These are phyloP conservation scores for Copsychus sechellarum DNA, from an alignment of 2,113 vertebrate species.

Conservation along the genomic window DNA sequence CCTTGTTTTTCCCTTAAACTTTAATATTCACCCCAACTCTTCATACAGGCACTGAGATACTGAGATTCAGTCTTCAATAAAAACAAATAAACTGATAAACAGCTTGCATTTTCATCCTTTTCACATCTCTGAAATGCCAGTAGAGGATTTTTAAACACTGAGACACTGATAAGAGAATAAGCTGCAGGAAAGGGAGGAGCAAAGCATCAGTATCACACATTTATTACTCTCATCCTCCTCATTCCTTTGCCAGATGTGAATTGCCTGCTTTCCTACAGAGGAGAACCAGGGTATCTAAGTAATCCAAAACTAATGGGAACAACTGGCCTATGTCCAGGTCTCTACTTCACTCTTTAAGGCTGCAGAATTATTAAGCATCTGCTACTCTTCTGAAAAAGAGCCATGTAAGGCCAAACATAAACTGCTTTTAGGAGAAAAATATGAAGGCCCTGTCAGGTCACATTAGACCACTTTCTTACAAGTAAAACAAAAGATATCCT, in stretches of 20 bases:
- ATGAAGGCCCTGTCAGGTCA: not conserved
- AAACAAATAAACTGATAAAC: not conserved
- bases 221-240: not conserved
- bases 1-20: not conserved
- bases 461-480: not conserved
- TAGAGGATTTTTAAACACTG: not conserved
- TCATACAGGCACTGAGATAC: not conserved
- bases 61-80: not conserved
- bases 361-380: not conserved
- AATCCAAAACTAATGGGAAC: not conserved
- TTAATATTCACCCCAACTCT: not conserved
- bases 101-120: not conserved
- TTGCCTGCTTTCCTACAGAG: not conserved
- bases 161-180: not conserved
- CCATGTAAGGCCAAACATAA: not conserved
- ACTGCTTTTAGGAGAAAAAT: not conserved
- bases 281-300: not conserved
- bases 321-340: not conserved
- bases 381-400: not conserved
- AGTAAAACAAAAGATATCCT: not conserved
- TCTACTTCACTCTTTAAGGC: not conserved
- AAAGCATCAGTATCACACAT: not conserved
- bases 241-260: not conserved
- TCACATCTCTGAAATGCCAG: not conserved
- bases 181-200: not conserved